Base-by-base conservation (phyloP, 2,113 vertebrate genomes). In the Rhineura floridana region DNA sequence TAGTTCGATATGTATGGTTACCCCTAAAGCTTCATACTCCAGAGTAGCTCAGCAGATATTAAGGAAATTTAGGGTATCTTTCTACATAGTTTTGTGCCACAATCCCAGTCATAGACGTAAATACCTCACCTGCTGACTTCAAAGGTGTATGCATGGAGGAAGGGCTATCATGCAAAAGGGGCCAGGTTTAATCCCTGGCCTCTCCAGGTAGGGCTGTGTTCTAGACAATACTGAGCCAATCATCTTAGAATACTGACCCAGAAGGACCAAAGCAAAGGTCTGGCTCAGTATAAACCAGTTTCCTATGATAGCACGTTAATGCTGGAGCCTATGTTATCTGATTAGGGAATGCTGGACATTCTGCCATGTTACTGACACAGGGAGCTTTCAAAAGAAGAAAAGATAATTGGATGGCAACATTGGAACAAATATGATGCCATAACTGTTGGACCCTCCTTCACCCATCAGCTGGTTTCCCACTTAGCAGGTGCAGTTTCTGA, bases 401-500 rank as follows among this genome's bases (percentile, higher is more conserved):
- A 78, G 73, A 46, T 23, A 92, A 78, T 7, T 50, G 42, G 44
- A 82, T 30, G 25, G n/a, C 7, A 89, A 46, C 10, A 79, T n/a
- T 76, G 6, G 17, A 75, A 84, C 59, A 67, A 89, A 88, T 91
- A 91, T n/a, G 44, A 81, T 86, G 86, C 28, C 59, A 55, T 0
- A 69, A 88, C 91, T 59, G 15, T 50, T 86, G 81, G 42, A 87
- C 92, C 87, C 91, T 85, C 92, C 88, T 91, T 86, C 52, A 39
- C 72, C 36, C 83, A 87, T 87, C 75, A 78, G 86, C 88, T 89
- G 88, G 44, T 78, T 91, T 88, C n/a, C 90, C 90, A 55, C 65
- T 88, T 83, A 76, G 73, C 92, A 90, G 50, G 87, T 91, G 52
- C 72, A 87, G 21, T n/a, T 87, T 89, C 91, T 93, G 89, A 92